These are phyloP conservation scores for Coreoperca whiteheadi DNA, from an alignment of 2,113 vertebrate genomes.

Conservation along the genomic window DNA sequence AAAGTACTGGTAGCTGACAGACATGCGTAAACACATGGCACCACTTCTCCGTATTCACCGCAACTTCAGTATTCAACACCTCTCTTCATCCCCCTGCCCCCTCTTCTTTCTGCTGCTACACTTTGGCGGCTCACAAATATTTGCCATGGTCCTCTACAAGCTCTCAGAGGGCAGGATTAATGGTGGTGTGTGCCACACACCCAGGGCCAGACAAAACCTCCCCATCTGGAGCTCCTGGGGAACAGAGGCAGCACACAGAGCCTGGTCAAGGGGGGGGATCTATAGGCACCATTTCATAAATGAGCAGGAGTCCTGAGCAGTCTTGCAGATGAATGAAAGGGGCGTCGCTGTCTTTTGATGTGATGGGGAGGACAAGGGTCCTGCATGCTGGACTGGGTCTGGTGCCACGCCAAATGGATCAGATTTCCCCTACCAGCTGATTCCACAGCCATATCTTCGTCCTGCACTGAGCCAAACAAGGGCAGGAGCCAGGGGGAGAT, in stretches of 20 bases:
- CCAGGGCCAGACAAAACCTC: slow-evolving; percentile 70
- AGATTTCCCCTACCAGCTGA: slow-evolving; percentile 77
- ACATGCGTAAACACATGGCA: slow-evolving; percentile 78
- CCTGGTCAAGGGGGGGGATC: slow-evolving; percentile 44
- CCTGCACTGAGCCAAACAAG: slow-evolving; percentile 65
- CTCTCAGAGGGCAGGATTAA: slow-evolving; percentile 76
- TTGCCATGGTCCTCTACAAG: slow-evolving; percentile 69
- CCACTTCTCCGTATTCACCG: slow-evolving; percentile 60
- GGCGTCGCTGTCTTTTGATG: slow-evolving; percentile 69
- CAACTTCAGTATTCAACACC: slow-evolving; percentile 66
- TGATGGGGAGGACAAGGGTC: slow-evolving; percentile 60
- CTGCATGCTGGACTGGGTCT: slow-evolving; percentile 50
- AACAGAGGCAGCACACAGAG: slow-evolving; percentile 76
- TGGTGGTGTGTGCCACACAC: slow-evolving; percentile 70
- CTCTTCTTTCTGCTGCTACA: slow-evolving; percentile 67
- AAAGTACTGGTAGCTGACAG: slow-evolving; percentile 72
- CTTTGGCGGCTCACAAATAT: slow-evolving; percentile 77
- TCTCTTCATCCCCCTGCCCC: neutral
- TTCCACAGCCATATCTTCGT: slow-evolving; percentile 78
- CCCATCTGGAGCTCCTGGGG: slow-evolving; percentile 79
- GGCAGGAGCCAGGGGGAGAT: slow-evolving; percentile 27
- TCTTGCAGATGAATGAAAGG: slow-evolving; percentile 64
- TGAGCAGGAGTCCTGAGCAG: slow-evolving; percentile 63
- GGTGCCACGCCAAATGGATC: slow-evolving; percentile 66
- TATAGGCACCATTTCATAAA: slow-evolving; percentile 72